These are phyloP conservation scores for Varanus komodoensis DNA, from an alignment of 2,113 vertebrate genomes.

Conservation along the genomic window DNA sequence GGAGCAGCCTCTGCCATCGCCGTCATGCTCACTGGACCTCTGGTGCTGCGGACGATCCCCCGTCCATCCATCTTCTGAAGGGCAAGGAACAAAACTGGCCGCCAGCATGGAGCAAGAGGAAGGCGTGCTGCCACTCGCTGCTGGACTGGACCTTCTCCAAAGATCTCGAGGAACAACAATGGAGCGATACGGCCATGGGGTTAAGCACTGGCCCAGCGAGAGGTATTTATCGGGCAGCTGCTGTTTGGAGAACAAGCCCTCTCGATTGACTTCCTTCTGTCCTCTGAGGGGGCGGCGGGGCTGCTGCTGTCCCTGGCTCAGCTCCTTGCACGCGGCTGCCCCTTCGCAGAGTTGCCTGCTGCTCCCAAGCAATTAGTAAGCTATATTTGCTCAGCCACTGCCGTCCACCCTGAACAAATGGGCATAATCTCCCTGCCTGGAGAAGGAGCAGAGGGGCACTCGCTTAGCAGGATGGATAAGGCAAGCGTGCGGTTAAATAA, in stretches of 20 bases:
- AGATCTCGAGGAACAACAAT: slow-evolving; percentile 14
- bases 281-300: no score
- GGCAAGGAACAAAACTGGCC: slow-evolving; percentile 6
- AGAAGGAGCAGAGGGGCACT: not conserved
- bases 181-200: not conserved
- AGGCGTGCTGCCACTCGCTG: not conserved
- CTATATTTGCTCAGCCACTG: slow-evolving; percentile 18
- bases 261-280: slow-evolving; percentile 6
- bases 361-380: slow-evolving; percentile 34
- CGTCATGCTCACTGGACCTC: not conserved
- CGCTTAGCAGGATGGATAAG: not conserved
- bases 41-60: rapidly evolving
- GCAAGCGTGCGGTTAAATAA: not conserved
- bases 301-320: not conserved
- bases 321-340: slow-evolving; percentile 13
- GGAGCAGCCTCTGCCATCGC: no score
- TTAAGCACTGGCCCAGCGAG: not conserved
- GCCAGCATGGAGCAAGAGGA: not conserved
- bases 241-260: slow-evolving; percentile 32
- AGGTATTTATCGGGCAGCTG: slow-evolving; percentile 25
- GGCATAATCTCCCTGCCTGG: not conserved
- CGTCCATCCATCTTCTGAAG: not conserved
- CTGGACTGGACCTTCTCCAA: not conserved
- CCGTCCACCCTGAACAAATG: slow-evolving; percentile 20
- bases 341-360: not conserved